Percentiles rank a stretch among this genome's conserved stretches.
Conservation (phyloP, 2,888 invertebrate genomes). For the Helicoverpa assulta region DNA sequence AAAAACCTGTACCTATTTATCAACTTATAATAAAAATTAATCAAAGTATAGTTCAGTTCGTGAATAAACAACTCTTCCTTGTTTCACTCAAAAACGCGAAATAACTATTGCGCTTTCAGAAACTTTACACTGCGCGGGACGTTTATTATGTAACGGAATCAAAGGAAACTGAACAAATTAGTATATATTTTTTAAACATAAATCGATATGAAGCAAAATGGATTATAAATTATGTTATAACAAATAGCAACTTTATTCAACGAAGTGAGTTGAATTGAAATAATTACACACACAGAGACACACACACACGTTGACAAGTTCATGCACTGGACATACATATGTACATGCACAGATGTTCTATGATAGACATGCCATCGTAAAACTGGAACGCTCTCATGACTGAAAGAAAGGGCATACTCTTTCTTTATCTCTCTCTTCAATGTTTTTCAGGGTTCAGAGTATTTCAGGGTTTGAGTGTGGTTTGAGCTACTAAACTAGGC, state of each 20-base stretch:
- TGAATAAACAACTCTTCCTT: conserved; percentile 54
- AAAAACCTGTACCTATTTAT: conserved; percentile 25
- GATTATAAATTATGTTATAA: conserved; percentile 35
- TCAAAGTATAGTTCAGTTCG: conserved; percentile 40
- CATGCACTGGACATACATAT: not conserved
- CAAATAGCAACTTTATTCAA: conserved; percentile 45
- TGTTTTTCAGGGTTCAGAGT: too few relatives aligned
- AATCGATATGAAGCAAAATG: conserved; percentile 24
- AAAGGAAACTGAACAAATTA: conserved; percentile 30
- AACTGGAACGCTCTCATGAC: too few relatives aligned
- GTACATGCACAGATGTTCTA: not conserved
- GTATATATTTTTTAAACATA: conserved; percentile 32
- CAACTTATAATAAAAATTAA: conserved; percentile 12
- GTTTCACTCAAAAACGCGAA: conserved; percentile 48
- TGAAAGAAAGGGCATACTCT: too few relatives aligned
- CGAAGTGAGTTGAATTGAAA: conserved; percentile 59
- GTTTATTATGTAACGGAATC: conserved; percentile 44
- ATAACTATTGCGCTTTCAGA: conserved; percentile 34
- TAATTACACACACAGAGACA: conserved; percentile 30
- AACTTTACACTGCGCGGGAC: conserved; percentile 49
- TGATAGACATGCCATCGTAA: too few relatives aligned
- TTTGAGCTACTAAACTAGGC: too few relatives aligned
- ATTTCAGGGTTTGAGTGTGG: too few relatives aligned
- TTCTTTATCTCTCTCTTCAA: too few relatives aligned
- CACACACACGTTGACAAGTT: not conserved